These are phyloP conservation scores for Paragorgia papillata DNA, from an alignment of 92 coral and sea anemone genomes.

Conservation along the genomic window DNA sequence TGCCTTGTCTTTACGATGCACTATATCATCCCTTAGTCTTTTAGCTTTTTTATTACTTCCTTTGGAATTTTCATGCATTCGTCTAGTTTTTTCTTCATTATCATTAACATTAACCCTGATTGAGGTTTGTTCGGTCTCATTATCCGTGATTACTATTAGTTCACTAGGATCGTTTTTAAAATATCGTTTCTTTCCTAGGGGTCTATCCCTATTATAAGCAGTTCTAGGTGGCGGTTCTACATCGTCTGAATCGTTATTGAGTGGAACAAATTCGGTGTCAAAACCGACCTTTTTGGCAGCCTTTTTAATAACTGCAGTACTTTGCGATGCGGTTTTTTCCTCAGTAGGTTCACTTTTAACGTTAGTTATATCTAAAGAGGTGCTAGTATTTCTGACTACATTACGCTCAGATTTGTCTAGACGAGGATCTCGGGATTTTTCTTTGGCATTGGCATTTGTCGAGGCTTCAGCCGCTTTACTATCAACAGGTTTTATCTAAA, in stretches of 20 bases:
- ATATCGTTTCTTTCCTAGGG: conserved; percentile 34
- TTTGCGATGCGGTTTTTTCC: not conserved
- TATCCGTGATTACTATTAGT: not conserved
- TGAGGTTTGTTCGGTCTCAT: not conserved
- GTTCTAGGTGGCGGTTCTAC: not conserved
- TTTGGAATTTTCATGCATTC: not conserved
- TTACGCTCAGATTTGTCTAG: conserved; percentile 12
- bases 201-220: conserved; percentile 38
- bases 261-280: conserved; percentile 42
- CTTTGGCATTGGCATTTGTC: not conserved
- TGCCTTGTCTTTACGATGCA: not conserved
- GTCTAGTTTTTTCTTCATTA: not conserved
- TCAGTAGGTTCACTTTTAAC: not conserved
- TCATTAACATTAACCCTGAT: not conserved
- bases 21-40: conserved; percentile 56
- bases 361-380: not conserved
- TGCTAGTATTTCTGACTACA: not conserved
- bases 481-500: conserved; percentile 9
- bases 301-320: not conserved
- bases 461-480: conserved; percentile 1
- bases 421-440: conserved; percentile 18
- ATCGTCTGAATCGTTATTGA: conserved; percentile 14
- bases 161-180: conserved; percentile 17
- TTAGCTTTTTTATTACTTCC: conserved; percentile 64
- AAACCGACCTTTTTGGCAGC: conserved; percentile 17